Evolutionary conservation across 2,113 vertebrate species (phyloP).

Genomic region (Chaetorhynchus papuensis): DNA sequence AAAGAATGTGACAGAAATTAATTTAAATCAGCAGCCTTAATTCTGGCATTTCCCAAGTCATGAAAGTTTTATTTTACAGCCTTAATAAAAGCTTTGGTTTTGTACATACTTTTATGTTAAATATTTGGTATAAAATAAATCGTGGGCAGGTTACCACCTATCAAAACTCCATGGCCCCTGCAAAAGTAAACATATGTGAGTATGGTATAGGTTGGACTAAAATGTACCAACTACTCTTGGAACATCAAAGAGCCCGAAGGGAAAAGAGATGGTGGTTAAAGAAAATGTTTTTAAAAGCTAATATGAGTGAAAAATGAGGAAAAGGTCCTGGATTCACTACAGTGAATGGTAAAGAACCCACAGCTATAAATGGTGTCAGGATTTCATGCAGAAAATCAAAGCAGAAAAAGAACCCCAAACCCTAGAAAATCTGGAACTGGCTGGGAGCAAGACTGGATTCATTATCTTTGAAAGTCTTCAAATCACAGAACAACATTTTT

Average conservation of each 20-base stretch:
- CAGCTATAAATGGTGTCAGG: background rate
- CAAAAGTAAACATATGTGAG: background rate
- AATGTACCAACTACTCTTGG: background rate
- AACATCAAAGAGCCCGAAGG: background rate
- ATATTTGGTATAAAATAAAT: slow-evolving; percentile 4
- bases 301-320: background rate
- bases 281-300: background rate
- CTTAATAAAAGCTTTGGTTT: background rate
- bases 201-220: background rate
- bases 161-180: background rate
- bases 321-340: background rate
- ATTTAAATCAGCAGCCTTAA: background rate
- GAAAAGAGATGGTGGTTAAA: background rate
- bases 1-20: background rate
- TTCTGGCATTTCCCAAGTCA: background rate
- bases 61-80: background rate
- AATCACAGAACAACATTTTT: background rate
- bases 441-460: background rate
- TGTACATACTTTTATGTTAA: background rate
- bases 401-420: background rate
- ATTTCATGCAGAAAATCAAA: background rate
- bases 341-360: background rate
- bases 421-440: background rate
- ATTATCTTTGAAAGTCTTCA: background rate
- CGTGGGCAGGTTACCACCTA: background rate